Evolutionary conservation across 2,797 vertebrate genomes (phyloP).

Genomic region (Rhynchotus rufescens): DNA sequence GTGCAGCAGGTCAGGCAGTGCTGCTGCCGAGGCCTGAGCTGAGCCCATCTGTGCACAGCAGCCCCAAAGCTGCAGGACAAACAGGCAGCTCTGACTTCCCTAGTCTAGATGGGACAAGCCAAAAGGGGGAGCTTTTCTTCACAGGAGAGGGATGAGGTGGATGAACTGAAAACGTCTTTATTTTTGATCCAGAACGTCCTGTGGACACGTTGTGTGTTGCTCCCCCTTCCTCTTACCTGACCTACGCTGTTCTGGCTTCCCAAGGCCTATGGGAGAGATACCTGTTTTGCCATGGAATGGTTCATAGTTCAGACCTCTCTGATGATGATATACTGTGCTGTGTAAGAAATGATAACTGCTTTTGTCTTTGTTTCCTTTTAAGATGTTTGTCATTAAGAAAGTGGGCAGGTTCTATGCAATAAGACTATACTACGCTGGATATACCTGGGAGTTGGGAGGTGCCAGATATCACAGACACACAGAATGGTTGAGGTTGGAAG

Average conservation of each 20-base stretch:
- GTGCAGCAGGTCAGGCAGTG: fast-evolving
- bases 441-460: neutral
- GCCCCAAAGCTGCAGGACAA: neutral
- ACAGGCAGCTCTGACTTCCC: neutral
- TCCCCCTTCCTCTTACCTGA: neutral
- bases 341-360: neutral
- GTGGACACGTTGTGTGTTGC: neutral
- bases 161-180: neutral
- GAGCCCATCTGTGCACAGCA: neutral
- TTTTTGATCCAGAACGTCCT: neutral
- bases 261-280: neutral
- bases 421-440: neutral
- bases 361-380: neutral
- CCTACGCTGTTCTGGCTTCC: neutral
- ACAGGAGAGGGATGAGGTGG: neutral
- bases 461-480: neutral
- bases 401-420: neutral
- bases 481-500: too few relatives aligned
- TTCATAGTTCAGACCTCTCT: neutral
- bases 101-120: neutral
- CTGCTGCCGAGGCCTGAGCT: fast-evolving
- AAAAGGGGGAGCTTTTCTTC: neutral
- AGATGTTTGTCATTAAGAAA: neutral
- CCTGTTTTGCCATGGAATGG: neutral
- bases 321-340: neutral